Base-by-base conservation (phyloP, 2,113 vertebrate species). In the Malurus elegans region DNA sequence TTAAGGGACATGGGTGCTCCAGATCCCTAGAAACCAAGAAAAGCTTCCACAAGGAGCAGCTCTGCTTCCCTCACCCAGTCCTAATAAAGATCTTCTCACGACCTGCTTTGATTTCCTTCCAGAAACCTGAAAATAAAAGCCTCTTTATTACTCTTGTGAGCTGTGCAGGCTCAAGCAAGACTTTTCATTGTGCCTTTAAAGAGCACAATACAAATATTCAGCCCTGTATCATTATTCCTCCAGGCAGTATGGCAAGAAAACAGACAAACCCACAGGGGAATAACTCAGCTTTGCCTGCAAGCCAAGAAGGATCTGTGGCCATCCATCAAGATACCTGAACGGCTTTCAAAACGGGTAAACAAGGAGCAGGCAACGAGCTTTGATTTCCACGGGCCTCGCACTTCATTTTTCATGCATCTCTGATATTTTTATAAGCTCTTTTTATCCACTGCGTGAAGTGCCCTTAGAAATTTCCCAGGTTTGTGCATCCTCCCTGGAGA, bases 391-490 rank as follows among this genome's bases (percentile, higher is more conserved):
- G 72, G 53, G 40, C 60, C 61, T 90, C 8, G 0, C 72, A 47
- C 75, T 92, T 90, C 73, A 58, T 91, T 86, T 48, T 34, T 92
- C 74, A 82, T n/a, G 47, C 48, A 38, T 54, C 80, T 85, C 70
- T 83, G 90, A 45, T 85, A 88, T 87, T 91, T 96, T 88, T 65
- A 67, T 93, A 91, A 93, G 80, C 65, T 73, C 71, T 67, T 86
- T 93, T 89, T 40, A 53, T n/a, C 50, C 65, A 14, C 44, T 53
- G 34, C 72, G 71, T 79, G 64, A 94, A 92, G 86, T 61, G 94
- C 74, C 93, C 86, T 74, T 44, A 75, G 82, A 92, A 86, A 95
- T 83, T 79, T 61, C 20, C 92, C 80, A 48, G 71, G 86, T 86
- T 93, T 87, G 51, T 67, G 69, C 48, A 19, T 2, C 7, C 29